Percentiles rank a stretch among this genome's conserved stretches.
These are phyloP conservation scores for Camponotus fellah DNA, from an alignment of 2,888 invertebrate species.

Conservation along the genomic window DNA sequence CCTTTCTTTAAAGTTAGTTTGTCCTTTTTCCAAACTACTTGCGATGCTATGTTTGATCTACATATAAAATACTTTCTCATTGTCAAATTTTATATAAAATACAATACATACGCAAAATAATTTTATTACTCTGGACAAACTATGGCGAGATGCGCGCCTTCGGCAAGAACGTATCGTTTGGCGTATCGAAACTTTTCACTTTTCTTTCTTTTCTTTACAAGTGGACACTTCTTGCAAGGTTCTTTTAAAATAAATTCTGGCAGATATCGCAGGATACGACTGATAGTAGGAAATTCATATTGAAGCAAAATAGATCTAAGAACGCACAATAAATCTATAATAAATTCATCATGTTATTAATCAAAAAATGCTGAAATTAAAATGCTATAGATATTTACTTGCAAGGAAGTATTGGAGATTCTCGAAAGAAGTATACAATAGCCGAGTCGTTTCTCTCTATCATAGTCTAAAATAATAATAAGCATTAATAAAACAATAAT, in stretches of 20 bases:
- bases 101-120: not conserved
- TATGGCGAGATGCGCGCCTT: conserved; percentile 87
- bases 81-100: not conserved
- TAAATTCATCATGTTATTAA: not conserved
- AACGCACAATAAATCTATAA: not conserved
- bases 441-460: conserved; percentile 56
- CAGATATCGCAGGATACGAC: conserved; percentile 86
- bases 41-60: conserved; percentile 86
- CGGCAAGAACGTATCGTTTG: conserved; percentile 86
- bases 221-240: conserved; percentile 78
- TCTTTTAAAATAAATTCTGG: conserved; percentile 86
- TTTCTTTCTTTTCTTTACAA: conserved; percentile 82
- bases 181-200: conserved; percentile 86
- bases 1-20: conserved; percentile 86
- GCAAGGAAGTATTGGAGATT: conserved; percentile 80
- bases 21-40: conserved; percentile 88
- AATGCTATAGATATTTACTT: conserved; percentile 71
- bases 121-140: conserved; percentile 87
- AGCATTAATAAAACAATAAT: conserved; percentile 1
- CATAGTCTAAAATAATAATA: conserved; percentile 61
- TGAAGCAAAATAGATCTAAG: conserved; percentile 86
- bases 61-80: conserved; percentile 10
- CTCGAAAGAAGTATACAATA: conserved; percentile 75
- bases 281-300: conserved; percentile 86
- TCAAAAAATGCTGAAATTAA: not conserved